Percentiles rank a stretch among this genome's conserved stretches.
Conservation (phyloP, 2,888 invertebrate genomes). For the Tubulanus polymorphus region DNA sequence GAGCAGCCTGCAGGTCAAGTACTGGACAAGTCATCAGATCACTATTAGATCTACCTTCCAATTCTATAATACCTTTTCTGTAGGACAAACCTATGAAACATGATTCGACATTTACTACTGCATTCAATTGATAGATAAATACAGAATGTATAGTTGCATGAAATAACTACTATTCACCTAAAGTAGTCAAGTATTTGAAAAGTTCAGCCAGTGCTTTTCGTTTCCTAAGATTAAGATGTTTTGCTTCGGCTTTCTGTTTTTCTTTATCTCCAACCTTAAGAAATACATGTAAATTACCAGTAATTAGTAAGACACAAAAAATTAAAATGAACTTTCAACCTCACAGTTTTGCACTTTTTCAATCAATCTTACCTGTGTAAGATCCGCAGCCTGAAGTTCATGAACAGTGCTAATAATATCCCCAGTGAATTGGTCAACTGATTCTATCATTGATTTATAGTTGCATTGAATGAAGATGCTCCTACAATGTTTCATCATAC, state of each 20-base stretch:
- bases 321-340: slow-evolving; percentile 1
- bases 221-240: slow-evolving; percentile 74
- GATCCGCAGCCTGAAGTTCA: slow-evolving; percentile 66
- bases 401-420: slow-evolving; percentile 55
- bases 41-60: slow-evolving; percentile 25
- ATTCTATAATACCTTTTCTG: slow-evolving; percentile 65
- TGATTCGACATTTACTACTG: background rate
- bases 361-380: slow-evolving; percentile 43
- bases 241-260: slow-evolving; percentile 63
- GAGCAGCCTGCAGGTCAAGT: slow-evolving; percentile 62
- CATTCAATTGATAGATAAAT: background rate
- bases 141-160: no score
- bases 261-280: slow-evolving; percentile 46
- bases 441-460: background rate
- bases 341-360: background rate
- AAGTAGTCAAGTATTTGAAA: slow-evolving; percentile 70
- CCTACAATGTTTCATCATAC: no score
- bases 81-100: slow-evolving; percentile 66
- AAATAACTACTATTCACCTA: slow-evolving; percentile 56
- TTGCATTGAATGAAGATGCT: no score
- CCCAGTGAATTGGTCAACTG: slow-evolving; percentile 21
- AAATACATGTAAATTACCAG: background rate
- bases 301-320: slow-evolving; percentile 7
- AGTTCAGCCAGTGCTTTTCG: slow-evolving; percentile 79
- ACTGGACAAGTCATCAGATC: slow-evolving; percentile 60